Conservation (phyloP, 2,113 vertebrate species). For the Corythoichthys haematopterus region DNA sequence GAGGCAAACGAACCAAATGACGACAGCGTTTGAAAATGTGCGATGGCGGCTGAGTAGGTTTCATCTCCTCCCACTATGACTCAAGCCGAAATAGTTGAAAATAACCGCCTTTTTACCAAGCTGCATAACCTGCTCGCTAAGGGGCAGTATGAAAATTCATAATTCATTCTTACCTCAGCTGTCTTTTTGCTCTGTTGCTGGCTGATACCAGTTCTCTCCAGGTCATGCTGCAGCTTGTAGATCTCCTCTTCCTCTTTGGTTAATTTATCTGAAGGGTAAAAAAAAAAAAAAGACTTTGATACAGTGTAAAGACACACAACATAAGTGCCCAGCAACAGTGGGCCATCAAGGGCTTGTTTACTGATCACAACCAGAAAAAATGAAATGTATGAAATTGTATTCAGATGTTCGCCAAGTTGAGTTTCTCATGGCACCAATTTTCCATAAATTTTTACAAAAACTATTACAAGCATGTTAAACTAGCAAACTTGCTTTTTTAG, state of each 20-base stretch:
- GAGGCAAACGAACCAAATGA: constrained; percentile 56
- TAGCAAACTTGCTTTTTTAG: no score
- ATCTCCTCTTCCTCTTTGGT: constrained; percentile 96
- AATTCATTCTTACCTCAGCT: constrained; percentile 77
- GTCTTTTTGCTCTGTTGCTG: constrained; percentile 79
- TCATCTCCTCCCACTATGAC: constrained; percentile 47
- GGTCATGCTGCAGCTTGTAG: constrained; percentile 90
- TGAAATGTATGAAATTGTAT: not conserved
- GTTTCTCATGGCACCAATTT: not conserved
- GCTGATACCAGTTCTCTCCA: constrained; percentile 86
- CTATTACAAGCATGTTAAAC: no score
- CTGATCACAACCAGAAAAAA: not conserved
- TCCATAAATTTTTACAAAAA: no score
- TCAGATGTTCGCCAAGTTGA: not conserved
- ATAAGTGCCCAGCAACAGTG: not conserved
- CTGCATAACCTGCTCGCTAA: constrained; percentile 26
- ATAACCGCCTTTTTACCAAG: constrained; percentile 34
- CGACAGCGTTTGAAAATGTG: constrained; percentile 41
- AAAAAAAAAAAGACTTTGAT: constrained; percentile 10
- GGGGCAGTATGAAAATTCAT: constrained; percentile 26
- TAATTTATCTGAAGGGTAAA: constrained; percentile 72
- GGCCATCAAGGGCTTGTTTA: not conserved
- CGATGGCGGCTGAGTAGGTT: constrained; percentile 23
- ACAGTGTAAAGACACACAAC: not conserved
- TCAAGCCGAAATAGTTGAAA: constrained; percentile 42